Conservation (phyloP, 2,888 invertebrate species). For the Zeuzera pyrina region DNA sequence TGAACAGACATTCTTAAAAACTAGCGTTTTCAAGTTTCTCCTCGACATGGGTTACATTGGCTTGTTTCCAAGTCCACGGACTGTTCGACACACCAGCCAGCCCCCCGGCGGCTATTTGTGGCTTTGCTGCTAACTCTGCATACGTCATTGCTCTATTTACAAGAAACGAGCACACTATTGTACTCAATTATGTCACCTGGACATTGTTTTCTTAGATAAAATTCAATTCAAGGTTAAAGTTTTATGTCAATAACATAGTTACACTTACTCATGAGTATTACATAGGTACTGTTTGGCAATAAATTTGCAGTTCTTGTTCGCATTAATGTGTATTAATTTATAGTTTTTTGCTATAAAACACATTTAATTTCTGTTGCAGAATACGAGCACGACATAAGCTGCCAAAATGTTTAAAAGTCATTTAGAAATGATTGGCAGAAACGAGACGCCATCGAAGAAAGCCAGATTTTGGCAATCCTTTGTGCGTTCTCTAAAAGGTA, state of each 20-base stretch:
- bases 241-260: too few species aligned
- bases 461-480: conserved; percentile 96
- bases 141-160: conserved; percentile 68
- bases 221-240: conserved; percentile 39
- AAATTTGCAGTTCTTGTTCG: too few species aligned
- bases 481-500: conserved; percentile 93
- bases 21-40: conserved; percentile 56
- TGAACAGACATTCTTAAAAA: conserved; percentile 64
- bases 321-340: too few species aligned
- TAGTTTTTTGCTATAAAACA: not conserved
- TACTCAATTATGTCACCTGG: conserved; percentile 61
- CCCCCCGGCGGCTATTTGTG: conserved; percentile 58
- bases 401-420: conserved; percentile 92
- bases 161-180: conserved; percentile 48
- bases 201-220: conserved; percentile 31
- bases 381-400: conserved; percentile 83
- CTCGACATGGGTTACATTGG: conserved; percentile 44
- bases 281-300: too few species aligned
- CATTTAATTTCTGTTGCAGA: conserved; percentile 64
- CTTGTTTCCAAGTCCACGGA: conserved; percentile 48
- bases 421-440: conserved; percentile 95
- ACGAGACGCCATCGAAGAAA: conserved; percentile 92
- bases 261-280: too few species aligned
- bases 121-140: conserved; percentile 47
- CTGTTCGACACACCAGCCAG: conserved; percentile 54